Conservation (phyloP, 2,888 invertebrate genomes). For the Cynaeus angustus region DNA sequence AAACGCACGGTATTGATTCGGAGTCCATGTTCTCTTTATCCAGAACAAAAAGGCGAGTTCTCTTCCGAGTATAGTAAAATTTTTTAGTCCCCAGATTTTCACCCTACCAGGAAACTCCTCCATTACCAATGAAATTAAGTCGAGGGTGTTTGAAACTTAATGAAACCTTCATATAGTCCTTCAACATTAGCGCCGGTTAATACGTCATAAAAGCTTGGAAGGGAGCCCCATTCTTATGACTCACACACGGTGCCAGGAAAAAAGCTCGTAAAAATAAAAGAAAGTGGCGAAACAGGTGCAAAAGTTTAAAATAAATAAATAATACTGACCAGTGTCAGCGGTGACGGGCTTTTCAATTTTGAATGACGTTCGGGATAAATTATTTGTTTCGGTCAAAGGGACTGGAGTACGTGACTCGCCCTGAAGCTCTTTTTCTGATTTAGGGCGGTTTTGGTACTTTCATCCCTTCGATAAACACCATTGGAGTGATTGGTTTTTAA, state of each 20-base stretch:
- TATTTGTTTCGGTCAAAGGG: constrained; percentile 32
- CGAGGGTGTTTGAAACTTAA: constrained; percentile 25
- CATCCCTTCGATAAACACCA: constrained; percentile 26
- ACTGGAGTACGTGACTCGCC: constrained; percentile 26
- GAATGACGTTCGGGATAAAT: constrained; percentile 7
- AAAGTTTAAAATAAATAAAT: constrained; percentile 1
- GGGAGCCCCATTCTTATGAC: constrained; percentile 31
- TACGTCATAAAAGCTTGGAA: constrained; percentile 33
- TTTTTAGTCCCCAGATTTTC: background rate
- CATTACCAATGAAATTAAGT: constrained; percentile 23
- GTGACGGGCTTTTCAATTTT: constrained; percentile 17
- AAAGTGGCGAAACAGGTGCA: background rate
- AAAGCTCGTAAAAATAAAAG: background rate
- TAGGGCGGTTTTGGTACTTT: constrained; percentile 19
- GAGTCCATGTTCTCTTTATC: background rate
- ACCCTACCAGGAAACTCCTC: constrained; percentile 3
- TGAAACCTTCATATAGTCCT: constrained; percentile 30
- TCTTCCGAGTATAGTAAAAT: background rate
- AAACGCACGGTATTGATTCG: constrained; percentile 9
- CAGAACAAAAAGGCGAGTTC: background rate
- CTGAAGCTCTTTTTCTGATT: constrained; percentile 20
- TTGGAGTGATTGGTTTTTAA: constrained; percentile 16
- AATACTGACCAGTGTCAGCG: background rate
- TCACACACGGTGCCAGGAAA: constrained; percentile 30
- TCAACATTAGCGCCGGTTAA: constrained; percentile 36